Percentiles rank a stretch among this genome's conserved stretches.
Evolutionary conservation across 2,797 vertebrate species (phyloP).

Genomic region (Neopelma chrysocephalum): DNA sequence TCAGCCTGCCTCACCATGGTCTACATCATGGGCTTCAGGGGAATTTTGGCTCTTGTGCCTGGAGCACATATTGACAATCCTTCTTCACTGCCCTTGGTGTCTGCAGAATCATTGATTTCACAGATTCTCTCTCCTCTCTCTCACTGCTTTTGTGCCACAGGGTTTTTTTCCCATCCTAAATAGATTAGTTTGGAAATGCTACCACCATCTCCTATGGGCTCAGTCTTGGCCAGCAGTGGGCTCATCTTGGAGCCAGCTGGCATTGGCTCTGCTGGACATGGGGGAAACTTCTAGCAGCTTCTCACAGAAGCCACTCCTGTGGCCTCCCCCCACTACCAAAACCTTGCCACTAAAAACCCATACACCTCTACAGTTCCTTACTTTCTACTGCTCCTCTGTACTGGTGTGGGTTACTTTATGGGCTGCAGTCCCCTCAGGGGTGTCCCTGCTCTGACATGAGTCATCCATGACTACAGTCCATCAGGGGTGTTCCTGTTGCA

Average conservation of each 20-base stretch:
- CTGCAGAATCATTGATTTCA: neutral
- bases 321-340: neutral
- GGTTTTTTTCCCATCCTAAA: neutral
- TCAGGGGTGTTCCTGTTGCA: neutral
- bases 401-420: fast-evolving
- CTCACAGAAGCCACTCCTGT: neutral
- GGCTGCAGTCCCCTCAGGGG: neutral
- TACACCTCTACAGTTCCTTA: neutral
- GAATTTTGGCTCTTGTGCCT: neutral
- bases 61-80: neutral
- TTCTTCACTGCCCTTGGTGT: neutral
- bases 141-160: neutral
- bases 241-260: neutral
- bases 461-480: neutral
- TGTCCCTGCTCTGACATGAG: neutral
- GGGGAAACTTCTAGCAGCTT: neutral
- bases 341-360: neutral
- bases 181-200: neutral
- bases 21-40: fast-evolving
- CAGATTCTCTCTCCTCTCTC: neutral
- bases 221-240: fast-evolving
- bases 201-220: fast-evolving
- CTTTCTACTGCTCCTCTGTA: neutral
- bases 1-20: fast-evolving
- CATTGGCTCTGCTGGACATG: neutral